phyloP scores from a whole-genome alignment of 2,797 vertebrate species.

The Halcyon smyrnensis region DNA sequence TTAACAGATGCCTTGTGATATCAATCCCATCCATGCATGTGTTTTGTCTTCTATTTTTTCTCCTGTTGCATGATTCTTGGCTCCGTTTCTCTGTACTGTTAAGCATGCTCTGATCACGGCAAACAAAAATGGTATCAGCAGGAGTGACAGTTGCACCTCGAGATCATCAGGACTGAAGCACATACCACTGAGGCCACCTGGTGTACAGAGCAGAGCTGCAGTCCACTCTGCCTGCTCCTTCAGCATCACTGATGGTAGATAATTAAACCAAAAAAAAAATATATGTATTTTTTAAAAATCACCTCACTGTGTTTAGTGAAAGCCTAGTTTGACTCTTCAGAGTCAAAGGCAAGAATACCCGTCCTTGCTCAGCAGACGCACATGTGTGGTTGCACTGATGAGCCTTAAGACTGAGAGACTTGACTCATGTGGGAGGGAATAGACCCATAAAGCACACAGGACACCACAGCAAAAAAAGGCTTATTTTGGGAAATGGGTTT shows the following conservation, averaged over 20 bases:
- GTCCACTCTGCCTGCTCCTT: not conserved
- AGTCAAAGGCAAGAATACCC: not conserved
- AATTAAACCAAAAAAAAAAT: not conserved
- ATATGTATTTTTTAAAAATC: accelerated
- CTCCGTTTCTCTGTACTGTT: not conserved
- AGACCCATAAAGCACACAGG: not conserved
- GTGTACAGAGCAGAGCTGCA: constrained; percentile 57
- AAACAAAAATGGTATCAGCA: not conserved
- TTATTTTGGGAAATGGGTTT: not conserved
- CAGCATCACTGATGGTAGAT: accelerated
- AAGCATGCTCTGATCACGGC: not conserved
- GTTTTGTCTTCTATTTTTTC: not conserved
- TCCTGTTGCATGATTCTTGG: not conserved
- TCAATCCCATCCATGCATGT: not conserved
- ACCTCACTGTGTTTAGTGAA: not conserved
- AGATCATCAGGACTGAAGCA: not conserved
- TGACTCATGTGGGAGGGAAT: not conserved
- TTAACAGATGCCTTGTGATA: constrained; percentile 43
- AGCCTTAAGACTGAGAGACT: not conserved
- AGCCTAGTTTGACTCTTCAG: not conserved
- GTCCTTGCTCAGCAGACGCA: not conserved
- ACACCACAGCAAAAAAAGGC: not conserved
- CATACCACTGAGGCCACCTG: constrained; percentile 68
- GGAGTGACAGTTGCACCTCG: not conserved
- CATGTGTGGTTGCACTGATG: accelerated